Conservation (phyloP, 30 jellyfish, hydroid and myxozoan species). For the Pelagia noctiluca region DNA sequence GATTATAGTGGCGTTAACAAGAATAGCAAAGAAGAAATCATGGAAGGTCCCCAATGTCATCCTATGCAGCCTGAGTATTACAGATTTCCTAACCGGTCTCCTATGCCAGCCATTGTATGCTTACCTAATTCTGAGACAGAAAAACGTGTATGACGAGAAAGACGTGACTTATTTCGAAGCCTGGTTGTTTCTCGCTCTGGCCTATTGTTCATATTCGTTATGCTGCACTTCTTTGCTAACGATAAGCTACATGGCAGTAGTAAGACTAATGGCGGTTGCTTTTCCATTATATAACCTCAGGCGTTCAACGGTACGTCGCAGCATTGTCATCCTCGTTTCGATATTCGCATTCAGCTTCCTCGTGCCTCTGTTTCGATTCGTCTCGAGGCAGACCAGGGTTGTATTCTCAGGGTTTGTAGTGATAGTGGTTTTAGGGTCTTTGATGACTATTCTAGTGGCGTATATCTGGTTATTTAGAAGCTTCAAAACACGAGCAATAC, state of each 20-base stretch:
- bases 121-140: constrained; percentile 17
- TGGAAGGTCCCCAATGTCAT: constrained; percentile 35
- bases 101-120: constrained; percentile 51
- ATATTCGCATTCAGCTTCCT: not conserved
- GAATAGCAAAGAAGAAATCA: not conserved
- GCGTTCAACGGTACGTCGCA: constrained; percentile 9
- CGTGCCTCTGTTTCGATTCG: constrained; percentile 25
- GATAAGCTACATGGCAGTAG: constrained; percentile 14
- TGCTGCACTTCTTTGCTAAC: constrained; percentile 36
- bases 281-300: constrained; percentile 10
- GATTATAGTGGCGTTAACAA: constrained; percentile 9
- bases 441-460: not conserved
- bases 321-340: not conserved
- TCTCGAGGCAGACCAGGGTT: constrained; percentile 12
- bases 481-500: constrained; percentile 12
- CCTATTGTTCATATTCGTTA: constrained; percentile 25
- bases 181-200: constrained; percentile 41
- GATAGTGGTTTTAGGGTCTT: constrained; percentile 7
- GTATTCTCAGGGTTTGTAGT: constrained; percentile 35
- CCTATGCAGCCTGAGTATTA: constrained; percentile 24
- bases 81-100: constrained; percentile 36
- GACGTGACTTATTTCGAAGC: constrained; percentile 17
- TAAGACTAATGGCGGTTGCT: constrained; percentile 14
- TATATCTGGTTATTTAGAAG: constrained; percentile 28
- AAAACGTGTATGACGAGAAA: constrained; percentile 17